Evolutionary conservation across 2,113 vertebrate genomes (phyloP).

Genomic region (Tragelaphus strepsiceros): DNA sequence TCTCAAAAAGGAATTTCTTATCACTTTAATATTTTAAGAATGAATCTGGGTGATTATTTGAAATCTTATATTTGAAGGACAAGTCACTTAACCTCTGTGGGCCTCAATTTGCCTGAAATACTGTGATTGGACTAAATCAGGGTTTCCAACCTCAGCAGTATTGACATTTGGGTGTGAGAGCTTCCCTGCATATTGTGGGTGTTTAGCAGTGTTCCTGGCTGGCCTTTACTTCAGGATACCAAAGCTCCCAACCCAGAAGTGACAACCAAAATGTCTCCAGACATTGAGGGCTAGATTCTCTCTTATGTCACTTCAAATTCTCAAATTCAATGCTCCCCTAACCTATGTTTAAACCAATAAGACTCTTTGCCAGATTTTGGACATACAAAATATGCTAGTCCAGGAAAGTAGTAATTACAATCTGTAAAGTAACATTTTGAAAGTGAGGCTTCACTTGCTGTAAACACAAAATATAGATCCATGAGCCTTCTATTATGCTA

Average conservation of each 20-base stretch:
- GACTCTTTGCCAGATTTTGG: not conserved
- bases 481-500: not conserved
- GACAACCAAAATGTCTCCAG: not conserved
- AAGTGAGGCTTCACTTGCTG: not conserved
- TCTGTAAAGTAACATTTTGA: not conserved
- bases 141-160: not conserved
- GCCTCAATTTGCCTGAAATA: not conserved
- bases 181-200: too few relatives aligned
- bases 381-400: not conserved
- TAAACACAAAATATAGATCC: not conserved
- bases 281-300: not conserved
- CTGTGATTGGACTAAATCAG: not conserved
- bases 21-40: not conserved
- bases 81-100: not conserved
- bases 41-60: not conserved
- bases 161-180: not conserved
- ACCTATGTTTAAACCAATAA: not conserved
- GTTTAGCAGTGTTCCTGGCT: not conserved
- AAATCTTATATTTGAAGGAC: not conserved
- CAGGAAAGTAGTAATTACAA: not conserved
- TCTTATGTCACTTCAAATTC: not conserved
- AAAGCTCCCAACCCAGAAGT: not conserved
- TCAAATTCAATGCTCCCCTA: not conserved
- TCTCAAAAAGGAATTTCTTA: not conserved
- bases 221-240: not conserved